phyloP scores from a whole-genome alignment of 2,888 invertebrate genomes.

The Heliconius aoede region DNA sequence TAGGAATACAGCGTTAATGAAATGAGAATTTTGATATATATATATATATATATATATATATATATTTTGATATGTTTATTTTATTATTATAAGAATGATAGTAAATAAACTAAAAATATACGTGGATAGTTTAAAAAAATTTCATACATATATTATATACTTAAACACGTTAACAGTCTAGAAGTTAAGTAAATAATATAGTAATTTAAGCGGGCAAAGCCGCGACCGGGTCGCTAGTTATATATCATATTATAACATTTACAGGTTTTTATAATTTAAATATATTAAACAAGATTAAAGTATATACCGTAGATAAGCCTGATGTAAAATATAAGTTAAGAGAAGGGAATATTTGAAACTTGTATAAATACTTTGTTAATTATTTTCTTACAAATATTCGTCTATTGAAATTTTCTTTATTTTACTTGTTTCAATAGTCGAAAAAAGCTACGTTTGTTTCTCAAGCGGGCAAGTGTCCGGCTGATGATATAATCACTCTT shows the following conservation, averaged over 20 bases:
- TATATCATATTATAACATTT: neutral
- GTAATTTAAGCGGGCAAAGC: too few species aligned
- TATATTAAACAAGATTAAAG: neutral
- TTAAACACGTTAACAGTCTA: too few species aligned
- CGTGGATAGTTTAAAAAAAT: neutral
- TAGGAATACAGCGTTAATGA: too few species aligned
- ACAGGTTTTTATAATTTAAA: neutral
- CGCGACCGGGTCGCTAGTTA: too few species aligned
- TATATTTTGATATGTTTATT: too few species aligned
- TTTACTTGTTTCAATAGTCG: constrained; percentile 26
- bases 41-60: too few species aligned
- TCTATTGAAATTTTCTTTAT: constrained; percentile 29
- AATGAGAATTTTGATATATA: too few species aligned
- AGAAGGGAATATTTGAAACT: neutral
- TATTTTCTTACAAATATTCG: neutral
- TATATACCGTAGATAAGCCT: neutral
- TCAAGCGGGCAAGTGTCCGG: constrained; percentile 35
- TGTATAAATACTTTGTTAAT: neutral
- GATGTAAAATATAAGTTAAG: neutral
- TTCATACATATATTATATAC: constrained; percentile 5
- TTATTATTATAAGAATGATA: neutral
- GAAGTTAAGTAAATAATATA: too few species aligned
- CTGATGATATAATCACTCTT: constrained; percentile 44
- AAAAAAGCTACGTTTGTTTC: constrained; percentile 31
- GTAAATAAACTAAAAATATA: neutral